These are phyloP conservation scores for Bombus sibiricus DNA, from an alignment of 1,140 invertebrate species.

Conservation along the genomic window DNA sequence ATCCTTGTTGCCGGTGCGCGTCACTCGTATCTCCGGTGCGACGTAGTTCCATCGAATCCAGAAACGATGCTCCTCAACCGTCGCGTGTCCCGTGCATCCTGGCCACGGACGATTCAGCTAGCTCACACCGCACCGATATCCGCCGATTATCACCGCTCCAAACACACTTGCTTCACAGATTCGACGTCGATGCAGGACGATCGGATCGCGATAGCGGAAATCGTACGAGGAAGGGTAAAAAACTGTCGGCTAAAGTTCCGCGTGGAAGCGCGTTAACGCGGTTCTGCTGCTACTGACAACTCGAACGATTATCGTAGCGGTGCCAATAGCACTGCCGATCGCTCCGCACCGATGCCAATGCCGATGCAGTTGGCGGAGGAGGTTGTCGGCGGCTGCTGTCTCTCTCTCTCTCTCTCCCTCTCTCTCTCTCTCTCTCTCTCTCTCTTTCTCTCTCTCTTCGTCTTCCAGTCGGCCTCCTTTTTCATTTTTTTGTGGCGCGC, in stretches of 20 bases:
- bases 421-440: background rate
- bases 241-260: background rate
- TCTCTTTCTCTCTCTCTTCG: background rate
- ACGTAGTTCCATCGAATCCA: background rate
- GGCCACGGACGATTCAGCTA: background rate
- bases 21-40: background rate
- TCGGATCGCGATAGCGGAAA: no score
- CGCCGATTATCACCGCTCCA: background rate
- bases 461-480: constrained; percentile 48
- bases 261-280: constrained; percentile 15
- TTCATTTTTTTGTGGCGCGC: constrained; percentile 56
- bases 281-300: constrained; percentile 6
- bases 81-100: background rate
- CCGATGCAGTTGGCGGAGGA: constrained; percentile 12
- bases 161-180: background rate
- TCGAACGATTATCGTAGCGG: constrained; percentile 28
- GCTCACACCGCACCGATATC: background rate
- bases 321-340: constrained; percentile 31
- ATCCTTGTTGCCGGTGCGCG: constrained; percentile 1
- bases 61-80: background rate
- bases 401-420: background rate
- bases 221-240: background rate
- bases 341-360: constrained; percentile 21
- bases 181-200: no score
- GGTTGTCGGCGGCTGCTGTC: background rate